Percentiles rank a stretch among this genome's conserved stretches.
phyloP scores from a whole-genome alignment of 2,113 vertebrate genomes.

The Stegastes partitus region DNA sequence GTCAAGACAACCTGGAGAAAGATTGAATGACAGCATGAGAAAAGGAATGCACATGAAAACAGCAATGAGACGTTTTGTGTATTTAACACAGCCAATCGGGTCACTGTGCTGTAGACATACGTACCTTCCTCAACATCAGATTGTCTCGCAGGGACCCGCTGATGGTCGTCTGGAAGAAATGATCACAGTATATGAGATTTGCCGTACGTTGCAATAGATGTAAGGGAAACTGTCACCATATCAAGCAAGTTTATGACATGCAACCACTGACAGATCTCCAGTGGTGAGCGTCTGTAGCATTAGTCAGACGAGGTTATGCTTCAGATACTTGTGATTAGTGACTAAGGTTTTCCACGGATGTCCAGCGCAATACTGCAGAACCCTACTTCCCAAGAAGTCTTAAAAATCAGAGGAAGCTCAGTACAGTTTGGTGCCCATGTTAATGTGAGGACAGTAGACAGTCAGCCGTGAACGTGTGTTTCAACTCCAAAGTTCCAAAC shows the following conservation, averaged over 20 bases:
- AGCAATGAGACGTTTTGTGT: accelerated
- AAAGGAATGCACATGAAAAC: background rate
- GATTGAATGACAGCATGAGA: background rate
- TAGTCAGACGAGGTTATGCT: background rate
- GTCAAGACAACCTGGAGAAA: background rate
- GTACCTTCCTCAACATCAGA: background rate
- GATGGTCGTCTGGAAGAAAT: background rate
- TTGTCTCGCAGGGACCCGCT: accelerated
- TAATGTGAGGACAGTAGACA: background rate
- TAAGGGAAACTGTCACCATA: background rate
- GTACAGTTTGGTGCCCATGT: accelerated
- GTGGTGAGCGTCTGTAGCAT: accelerated
- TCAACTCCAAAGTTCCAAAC: accelerated
- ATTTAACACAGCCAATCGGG: background rate
- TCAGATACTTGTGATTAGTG: slow-evolving; percentile 1
- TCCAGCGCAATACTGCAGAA: background rate
- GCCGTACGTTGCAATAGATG: background rate
- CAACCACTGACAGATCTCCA: background rate
- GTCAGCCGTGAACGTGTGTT: background rate
- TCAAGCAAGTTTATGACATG: background rate
- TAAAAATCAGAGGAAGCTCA: background rate
- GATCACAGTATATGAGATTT: accelerated
- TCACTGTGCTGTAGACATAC: background rate
- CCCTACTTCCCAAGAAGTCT: too few species aligned
- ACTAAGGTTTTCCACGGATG: background rate